Base-by-base conservation (phyloP, 1,140 invertebrate genomes). In the Calephelis nemesis region DNA sequence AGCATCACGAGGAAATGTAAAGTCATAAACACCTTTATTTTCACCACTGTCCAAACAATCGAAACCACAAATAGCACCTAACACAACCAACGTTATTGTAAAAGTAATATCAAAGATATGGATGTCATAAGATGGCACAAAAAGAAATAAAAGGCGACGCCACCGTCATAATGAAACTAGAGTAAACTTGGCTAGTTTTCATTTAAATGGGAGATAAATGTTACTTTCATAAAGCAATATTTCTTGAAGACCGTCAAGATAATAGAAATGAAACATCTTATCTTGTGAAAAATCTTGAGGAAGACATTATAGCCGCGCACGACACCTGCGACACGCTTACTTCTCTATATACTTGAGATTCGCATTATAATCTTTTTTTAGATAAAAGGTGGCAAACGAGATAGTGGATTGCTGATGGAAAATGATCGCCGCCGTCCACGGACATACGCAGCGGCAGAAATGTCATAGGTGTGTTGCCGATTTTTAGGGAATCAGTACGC, bases 121-220 rank as follows among this genome's bases (percentile, higher is more conserved):
- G 42, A 30, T 30, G 15, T 58, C 19, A 58, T 39, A 52, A 52
- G 10, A 19, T 19, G 7, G 30, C 30, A 30, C 4, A 45, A 11
- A 11, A 54, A 54, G 52, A 5, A 39, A 39, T 39, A 15, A 9
- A 58, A 58, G 1, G 8, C 52, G 10, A 12, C 50, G 52, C 52
- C 15, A 11, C 52, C 52, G 52, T 30, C 52, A 58, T 58, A 58
- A 58, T 30, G 52, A 58, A 58, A 58, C 52, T 39, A 39, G 30
- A 58, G 52, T 39, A 58, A 58, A 58, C 52, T 58, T 58, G 19
- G 52, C 52, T 39, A 58, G 52, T 58, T 58, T 58, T 58, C 52
- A 58, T 58, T 58, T 58, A 58, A 58, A 58, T 58, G 52, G 19
- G 52, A 58, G 52, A 58, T 9, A 58, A 58, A 58, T 58, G 52